phyloP scores from a whole-genome alignment of 2,113 vertebrate species.

The Castor canadensis region DNA sequence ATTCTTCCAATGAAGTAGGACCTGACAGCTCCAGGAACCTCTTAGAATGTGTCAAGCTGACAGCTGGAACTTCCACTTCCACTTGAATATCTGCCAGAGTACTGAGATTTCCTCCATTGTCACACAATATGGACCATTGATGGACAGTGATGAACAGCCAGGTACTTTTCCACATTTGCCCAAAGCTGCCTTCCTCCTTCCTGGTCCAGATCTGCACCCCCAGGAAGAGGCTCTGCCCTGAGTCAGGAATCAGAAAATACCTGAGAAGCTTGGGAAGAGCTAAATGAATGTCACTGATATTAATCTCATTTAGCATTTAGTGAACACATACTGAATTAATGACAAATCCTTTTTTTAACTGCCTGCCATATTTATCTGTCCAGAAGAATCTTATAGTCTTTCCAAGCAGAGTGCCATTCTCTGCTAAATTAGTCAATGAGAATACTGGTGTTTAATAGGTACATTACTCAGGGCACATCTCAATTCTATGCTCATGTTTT shows the following conservation, averaged over 20 bases:
- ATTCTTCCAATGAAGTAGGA: background rate
- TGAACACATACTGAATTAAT: background rate
- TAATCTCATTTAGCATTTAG: background rate
- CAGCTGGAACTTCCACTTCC: background rate
- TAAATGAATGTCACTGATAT: background rate
- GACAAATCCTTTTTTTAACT: background rate
- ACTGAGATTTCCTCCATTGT: background rate
- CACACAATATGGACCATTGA: background rate
- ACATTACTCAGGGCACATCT: background rate
- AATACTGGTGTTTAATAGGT: background rate
- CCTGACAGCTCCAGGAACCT: background rate
- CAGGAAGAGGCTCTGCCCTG: background rate
- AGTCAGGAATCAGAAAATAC: background rate
- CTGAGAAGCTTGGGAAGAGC: background rate
- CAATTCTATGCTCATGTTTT: background rate
- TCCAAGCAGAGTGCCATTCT: background rate
- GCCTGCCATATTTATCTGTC: background rate
- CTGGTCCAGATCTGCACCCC: background rate
- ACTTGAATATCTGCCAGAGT: background rate
- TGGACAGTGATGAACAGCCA: background rate
- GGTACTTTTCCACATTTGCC: rapidly evolving
- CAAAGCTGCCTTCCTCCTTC: background rate
- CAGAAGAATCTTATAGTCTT: background rate
- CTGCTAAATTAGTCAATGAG: background rate
- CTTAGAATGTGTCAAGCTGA: background rate